phyloP scores from a whole-genome alignment of 2,113 vertebrate genomes.

The Notothenia rossii region DNA sequence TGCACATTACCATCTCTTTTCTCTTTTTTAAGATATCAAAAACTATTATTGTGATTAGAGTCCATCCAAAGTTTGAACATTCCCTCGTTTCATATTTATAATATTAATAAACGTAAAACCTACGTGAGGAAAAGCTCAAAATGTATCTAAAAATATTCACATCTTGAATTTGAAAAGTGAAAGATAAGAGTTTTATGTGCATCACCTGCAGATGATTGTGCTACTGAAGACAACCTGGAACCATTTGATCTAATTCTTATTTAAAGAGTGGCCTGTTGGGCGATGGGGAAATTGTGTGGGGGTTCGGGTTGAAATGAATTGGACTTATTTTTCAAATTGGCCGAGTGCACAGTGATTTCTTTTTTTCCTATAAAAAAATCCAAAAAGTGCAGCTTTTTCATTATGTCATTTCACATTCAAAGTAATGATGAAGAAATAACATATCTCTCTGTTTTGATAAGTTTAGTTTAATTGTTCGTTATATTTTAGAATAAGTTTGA shows the following conservation, averaged over 20 bases:
- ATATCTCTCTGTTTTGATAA: conserved; percentile 1
- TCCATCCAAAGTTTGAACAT: background rate
- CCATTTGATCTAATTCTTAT: background rate
- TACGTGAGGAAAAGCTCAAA: background rate
- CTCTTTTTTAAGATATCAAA: background rate
- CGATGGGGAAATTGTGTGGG: background rate
- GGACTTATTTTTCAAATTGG: too few relatives aligned
- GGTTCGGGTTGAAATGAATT: background rate
- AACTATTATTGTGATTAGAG: background rate
- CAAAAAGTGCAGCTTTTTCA: conserved; percentile 2
- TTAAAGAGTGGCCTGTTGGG: background rate
- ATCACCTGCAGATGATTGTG: background rate
- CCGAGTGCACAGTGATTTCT: background rate
- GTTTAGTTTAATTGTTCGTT: background rate
- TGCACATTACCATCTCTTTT: background rate
- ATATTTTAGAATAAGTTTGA: conserved; percentile 18
- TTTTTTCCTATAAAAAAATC: background rate
- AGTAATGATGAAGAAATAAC: conserved; percentile 45
- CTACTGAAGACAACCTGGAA: background rate
- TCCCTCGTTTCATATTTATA: background rate
- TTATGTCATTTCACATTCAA: conserved; percentile 77
- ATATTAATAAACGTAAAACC: background rate
- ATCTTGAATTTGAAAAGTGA: background rate
- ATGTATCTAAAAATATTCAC: background rate
- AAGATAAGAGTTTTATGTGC: too few relatives aligned